Conservation (phyloP, 2,888 invertebrate genomes). For the Osmoderma eremita region DNA sequence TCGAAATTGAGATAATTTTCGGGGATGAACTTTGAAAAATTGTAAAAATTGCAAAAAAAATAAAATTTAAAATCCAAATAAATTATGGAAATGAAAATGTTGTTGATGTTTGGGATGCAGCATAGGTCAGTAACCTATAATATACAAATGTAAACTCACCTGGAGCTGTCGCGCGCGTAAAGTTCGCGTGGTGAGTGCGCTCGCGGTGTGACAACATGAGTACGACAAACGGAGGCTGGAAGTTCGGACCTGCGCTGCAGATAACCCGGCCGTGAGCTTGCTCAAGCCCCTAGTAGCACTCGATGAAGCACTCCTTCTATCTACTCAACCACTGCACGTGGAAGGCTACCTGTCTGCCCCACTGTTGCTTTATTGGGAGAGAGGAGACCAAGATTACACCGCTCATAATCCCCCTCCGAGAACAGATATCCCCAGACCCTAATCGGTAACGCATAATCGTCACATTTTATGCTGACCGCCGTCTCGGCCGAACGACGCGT, state of each 20-base stretch:
- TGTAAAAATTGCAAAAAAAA: too few species aligned
- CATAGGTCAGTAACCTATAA: constrained; percentile 58
- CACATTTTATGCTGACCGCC: constrained; percentile 23
- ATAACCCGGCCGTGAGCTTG: constrained; percentile 53
- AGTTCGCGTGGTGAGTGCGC: constrained; percentile 65
- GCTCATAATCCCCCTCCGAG: constrained; percentile 5
- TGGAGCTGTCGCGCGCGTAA: constrained; percentile 63
- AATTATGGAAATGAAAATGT: too few species aligned
- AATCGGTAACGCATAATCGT: constrained; percentile 28
- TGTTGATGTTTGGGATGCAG: too few species aligned
- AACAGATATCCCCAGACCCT: not conserved
- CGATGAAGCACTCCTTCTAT: constrained; percentile 57
- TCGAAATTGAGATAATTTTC: too few species aligned
- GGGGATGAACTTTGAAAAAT: too few species aligned
- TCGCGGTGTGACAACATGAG: constrained; percentile 67
- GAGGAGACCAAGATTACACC: not conserved
- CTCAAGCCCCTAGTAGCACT: constrained; percentile 57
- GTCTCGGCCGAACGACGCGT: constrained; percentile 10
- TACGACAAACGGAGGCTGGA: constrained; percentile 65
- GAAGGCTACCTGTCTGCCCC: constrained; percentile 43
- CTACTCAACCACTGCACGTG: constrained; percentile 48
- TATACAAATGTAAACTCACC: constrained; percentile 58
- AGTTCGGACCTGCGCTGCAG: constrained; percentile 53
- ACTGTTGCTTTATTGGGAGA: constrained; percentile 37
- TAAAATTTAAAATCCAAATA: too few species aligned